Base-by-base conservation (phyloP, 2,113 vertebrate genomes). In the Alaudala cheleensis region DNA sequence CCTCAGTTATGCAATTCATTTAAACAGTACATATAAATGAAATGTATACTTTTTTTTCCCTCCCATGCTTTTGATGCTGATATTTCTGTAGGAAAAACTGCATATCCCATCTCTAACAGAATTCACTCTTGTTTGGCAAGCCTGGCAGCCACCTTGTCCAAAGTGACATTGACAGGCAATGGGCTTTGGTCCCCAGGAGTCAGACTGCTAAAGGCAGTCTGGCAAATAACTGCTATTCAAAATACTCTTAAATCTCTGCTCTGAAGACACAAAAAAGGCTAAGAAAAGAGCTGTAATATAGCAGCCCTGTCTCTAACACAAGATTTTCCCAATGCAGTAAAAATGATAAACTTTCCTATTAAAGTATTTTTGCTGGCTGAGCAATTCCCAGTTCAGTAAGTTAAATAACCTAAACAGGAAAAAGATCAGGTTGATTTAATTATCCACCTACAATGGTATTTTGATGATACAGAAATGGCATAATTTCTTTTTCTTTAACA, bases 381-480 rank as follows among this genome's bases (percentile, higher is more conserved):
- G n/a, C 24, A 74, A 64, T 60, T 86, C 53, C 72, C 49, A 31
- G 37, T 71, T 92, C 92, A 60, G 23, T 45, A 86, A 88, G 49
- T 67, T 70, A 67, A 95, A 81, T 81, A 93, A 81, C 40, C 76
- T 78, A 53, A 86, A 95, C 22, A 73, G 65, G 60, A 90, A 90
- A 81, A 82, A 79, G 62, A n/a, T 18, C 47, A 29, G 2, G 1
- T 57, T 88, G 72, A 92, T 74, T 88, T 93, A 86, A 92, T 93
- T 86, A 92, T 34, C 58, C 44, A 92, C 50, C 82, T 93, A 93
- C 76, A 93, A n/a, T 71, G 62, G 81, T 47, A 62, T 77, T 90
- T 93, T 81, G 90, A 62, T 8, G 42, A 56, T 49, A 81, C 22
- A 83, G 60, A 93, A 91, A 86, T 18, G 28, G 33, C 34, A 51